Base-by-base conservation (phyloP, 2,797 vertebrate genomes). In the Cryptoblepharus egeriae region DNA sequence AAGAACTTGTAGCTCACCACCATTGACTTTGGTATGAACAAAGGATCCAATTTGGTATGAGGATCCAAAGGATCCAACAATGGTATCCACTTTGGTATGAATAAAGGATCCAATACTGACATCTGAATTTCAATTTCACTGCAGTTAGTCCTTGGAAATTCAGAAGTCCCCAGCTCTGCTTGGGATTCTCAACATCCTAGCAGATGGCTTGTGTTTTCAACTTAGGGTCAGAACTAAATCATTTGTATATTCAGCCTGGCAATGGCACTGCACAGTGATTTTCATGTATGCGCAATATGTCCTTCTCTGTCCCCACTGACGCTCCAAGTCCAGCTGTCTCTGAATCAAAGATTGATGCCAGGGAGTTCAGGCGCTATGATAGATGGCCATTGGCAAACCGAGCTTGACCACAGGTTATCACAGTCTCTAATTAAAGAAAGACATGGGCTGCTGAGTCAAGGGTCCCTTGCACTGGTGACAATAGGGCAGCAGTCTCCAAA, bases 311-410 rank as follows among this genome's bases (percentile, higher is more conserved):
- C 92, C 90, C 91, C 82, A 24, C 78, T 45, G 82, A 92, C 87
- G 92, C 78, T 91, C 61, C 85, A 71, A 11, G 82, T 85, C 84
- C 91, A 60, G 89, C 94, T 95, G 92, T 95, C 96, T 94, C 94
- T 94, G 88, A 95, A 95, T 92, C 96, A 95, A 92, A 96, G 95
- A 96, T 94, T 91, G 96, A 95, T 97, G 95, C 95, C 95, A 91
- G 92, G 85, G 90, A 91, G 94, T 32, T 75, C 74, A n/a, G 79
- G 69, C 89, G 16, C 8, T 83, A 94, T 97, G 97, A 97, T 96
- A 93, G 94, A 96, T 95, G 93, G 94, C 95, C 91, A 85, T 75
- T 95, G 94, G 94, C 94, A 95, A 95, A 94, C 93, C 81, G 93
- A 95, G 94, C 95, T 93, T 85, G 91, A 94, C 95, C 69, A 79